Evolutionary conservation across 2,888 invertebrate species (phyloP).

Genomic region (Patella ulyssiponensis): DNA sequence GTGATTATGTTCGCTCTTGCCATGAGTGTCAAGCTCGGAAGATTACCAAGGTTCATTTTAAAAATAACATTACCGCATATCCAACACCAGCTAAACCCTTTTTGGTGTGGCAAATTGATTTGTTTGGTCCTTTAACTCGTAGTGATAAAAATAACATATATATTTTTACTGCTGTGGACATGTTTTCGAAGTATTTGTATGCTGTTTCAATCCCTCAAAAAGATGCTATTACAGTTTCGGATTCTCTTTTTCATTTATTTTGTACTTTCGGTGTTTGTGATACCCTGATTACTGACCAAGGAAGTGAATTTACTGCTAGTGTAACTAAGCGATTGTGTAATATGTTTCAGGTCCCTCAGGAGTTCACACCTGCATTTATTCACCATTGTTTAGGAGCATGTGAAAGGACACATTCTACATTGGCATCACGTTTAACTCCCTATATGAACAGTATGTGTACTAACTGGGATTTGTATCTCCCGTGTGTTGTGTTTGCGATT

Average conservation of each 20-base stretch:
- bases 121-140: constrained; percentile 25
- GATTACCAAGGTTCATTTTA: constrained; percentile 22
- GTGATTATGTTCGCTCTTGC: constrained; percentile 27
- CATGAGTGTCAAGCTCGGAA: constrained; percentile 29
- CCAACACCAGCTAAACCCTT: constrained; percentile 27
- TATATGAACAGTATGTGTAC: constrained; percentile 22
- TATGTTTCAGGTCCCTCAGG: not conserved
- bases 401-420: constrained; percentile 30
- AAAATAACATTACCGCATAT: constrained; percentile 22
- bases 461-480: constrained; percentile 30
- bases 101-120: constrained; percentile 29
- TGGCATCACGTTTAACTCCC: constrained; percentile 31
- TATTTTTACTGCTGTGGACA: constrained; percentile 25
- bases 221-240: constrained; percentile 25
- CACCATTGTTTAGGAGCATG: constrained; percentile 37
- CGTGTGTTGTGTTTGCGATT: constrained; percentile 28
- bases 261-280: constrained; percentile 26
- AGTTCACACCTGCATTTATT: constrained; percentile 21
- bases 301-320: constrained; percentile 17
- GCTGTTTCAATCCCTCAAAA: constrained; percentile 21
- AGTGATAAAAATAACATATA: constrained; percentile 23
- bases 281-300: constrained; percentile 21
- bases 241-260: constrained; percentile 17
- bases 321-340: constrained; percentile 4
- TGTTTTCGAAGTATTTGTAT: constrained; percentile 21